Evolutionary conservation across 2,888 invertebrate species (phyloP).

Genomic region (Muscina levida): DNA sequence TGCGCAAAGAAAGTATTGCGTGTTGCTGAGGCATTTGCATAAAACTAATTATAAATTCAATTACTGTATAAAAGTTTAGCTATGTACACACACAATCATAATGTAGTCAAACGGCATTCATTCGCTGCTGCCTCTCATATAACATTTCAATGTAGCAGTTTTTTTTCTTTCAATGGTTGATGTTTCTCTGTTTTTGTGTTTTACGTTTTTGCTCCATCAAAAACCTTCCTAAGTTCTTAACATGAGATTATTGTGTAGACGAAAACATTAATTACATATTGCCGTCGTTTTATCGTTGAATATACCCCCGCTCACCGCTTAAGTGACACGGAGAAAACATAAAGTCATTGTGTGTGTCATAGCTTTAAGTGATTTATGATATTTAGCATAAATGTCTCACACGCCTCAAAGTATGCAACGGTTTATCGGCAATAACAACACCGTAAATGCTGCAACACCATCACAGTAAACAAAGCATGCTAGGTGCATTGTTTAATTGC

Average conservation of each 20-base stretch:
- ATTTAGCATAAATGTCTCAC: constrained; percentile 52
- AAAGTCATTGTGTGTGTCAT: constrained; percentile 52
- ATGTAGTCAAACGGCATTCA: neutral
- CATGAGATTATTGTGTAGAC: constrained; percentile 20
- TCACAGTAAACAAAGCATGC: constrained; percentile 34
- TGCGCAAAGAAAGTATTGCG: constrained; percentile 57
- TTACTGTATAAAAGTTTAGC: constrained; percentile 54
- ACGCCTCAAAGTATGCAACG: constrained; percentile 58
- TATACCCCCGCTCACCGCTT: neutral
- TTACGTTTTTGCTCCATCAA: neutral
- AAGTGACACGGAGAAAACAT: constrained; percentile 8
- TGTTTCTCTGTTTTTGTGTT: neutral
- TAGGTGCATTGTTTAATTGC: neutral
- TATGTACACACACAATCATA: constrained; percentile 21
- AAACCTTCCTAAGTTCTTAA: neutral
- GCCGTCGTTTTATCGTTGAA: constrained; percentile 3
- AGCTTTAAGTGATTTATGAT: constrained; percentile 61
- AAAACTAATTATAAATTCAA: constrained; percentile 66
- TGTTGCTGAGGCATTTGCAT: constrained; percentile 59
- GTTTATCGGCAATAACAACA: constrained; percentile 39
- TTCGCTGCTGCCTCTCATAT: no score
- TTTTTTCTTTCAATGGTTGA: neutral
- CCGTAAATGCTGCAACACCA: neutral
- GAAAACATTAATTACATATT: constrained; percentile 29
- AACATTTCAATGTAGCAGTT: neutral